Percentiles rank a stretch among this genome's conserved stretches.
Conservation (phyloP, 2,888 invertebrate genomes). For the Orthosia gracilis region DNA sequence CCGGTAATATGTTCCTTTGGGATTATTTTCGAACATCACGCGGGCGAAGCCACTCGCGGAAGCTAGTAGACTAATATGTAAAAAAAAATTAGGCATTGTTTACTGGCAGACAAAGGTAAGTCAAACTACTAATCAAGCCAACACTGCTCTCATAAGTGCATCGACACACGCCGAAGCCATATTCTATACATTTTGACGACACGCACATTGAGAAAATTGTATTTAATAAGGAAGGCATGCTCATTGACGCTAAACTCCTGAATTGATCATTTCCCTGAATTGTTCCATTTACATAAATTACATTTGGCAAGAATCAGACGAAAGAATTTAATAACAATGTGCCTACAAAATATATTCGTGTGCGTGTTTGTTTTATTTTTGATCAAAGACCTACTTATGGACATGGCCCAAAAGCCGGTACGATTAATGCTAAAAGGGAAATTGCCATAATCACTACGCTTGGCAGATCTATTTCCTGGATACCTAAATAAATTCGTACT, state of each 20-base stretch:
- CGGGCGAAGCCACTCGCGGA: too few relatives aligned
- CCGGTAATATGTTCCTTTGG: too few relatives aligned
- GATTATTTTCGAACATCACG: too few relatives aligned
- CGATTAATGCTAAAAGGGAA: conserved; percentile 21
- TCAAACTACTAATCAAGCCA: conserved; percentile 28
- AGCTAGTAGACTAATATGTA: conserved; percentile 10
- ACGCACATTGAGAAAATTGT: conserved; percentile 21
- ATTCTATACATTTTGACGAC: conserved; percentile 13
- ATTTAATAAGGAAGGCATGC: background rate
- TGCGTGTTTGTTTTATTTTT: conserved; percentile 15
- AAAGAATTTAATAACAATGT: conserved; percentile 25
- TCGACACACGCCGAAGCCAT: conserved; percentile 39
- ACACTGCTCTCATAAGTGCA: conserved; percentile 16
- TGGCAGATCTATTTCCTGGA: conserved; percentile 30
- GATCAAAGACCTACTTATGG: background rate
- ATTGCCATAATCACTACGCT: conserved; percentile 26
- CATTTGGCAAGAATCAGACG: conserved; percentile 21
- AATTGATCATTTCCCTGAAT: conserved; percentile 41
- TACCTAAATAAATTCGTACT: conserved; percentile 10
- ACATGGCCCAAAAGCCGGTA: background rate
- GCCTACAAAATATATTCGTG: background rate
- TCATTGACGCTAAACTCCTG: conserved; percentile 29
- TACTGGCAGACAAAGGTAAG: conserved; percentile 13
- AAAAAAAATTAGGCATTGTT: conserved; percentile 30
- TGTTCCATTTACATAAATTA: conserved; percentile 19